These are phyloP conservation scores for Hoplodrina ambigua DNA, from an alignment of 2,888 invertebrate genomes.

Conservation along the genomic window DNA sequence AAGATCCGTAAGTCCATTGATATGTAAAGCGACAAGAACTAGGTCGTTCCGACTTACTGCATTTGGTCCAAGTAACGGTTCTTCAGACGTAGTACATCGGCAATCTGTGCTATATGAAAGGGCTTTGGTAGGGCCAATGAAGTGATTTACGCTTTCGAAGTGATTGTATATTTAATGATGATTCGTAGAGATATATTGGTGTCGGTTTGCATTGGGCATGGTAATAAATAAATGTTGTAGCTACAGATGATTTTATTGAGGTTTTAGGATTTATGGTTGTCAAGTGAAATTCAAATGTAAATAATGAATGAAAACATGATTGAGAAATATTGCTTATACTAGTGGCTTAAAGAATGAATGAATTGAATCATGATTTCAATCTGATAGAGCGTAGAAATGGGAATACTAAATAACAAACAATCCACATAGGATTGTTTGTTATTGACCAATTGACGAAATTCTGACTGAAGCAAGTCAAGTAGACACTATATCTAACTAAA, in stretches of 20 bases:
- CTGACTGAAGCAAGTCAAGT: not conserved
- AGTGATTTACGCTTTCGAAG: slow-evolving; percentile 44
- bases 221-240: slow-evolving; percentile 19
- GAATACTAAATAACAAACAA: not conserved
- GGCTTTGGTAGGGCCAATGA: slow-evolving; percentile 45
- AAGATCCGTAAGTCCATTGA: slow-evolving; percentile 72
- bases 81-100: slow-evolving; percentile 62
- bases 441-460: not conserved
- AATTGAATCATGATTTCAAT: not conserved
- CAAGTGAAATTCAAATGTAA: not conserved
- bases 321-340: not conserved
- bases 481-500: slow-evolving; percentile 1
- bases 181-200: slow-evolving; percentile 12
- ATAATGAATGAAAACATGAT: not conserved
- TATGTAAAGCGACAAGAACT: slow-evolving; percentile 79
- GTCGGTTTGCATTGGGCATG: slow-evolving; percentile 1
- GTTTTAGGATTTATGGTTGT: not conserved
- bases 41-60: slow-evolving; percentile 77
- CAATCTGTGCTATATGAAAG: slow-evolving; percentile 38
- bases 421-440: no score
- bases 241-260: not conserved
- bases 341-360: not conserved
- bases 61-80: slow-evolving; percentile 83
- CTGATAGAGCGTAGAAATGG: not conserved
- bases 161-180: slow-evolving; percentile 27